Conservation (phyloP, 2,113 vertebrate genomes). For the Boleophthalmus pectinirostris region DNA sequence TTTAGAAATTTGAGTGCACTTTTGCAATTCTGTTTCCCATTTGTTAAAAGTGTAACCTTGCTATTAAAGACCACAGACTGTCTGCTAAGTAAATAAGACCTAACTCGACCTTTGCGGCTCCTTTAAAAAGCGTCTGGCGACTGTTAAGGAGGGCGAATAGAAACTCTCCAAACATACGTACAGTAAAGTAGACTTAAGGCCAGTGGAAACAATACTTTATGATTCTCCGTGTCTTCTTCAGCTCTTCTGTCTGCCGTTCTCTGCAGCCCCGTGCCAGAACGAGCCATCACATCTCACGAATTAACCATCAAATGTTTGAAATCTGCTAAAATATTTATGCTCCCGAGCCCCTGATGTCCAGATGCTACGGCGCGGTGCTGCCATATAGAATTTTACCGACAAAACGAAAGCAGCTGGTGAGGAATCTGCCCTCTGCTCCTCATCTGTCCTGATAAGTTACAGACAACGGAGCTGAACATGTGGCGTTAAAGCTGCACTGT, state of each 20-base stretch:
- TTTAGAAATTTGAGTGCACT: too few relatives aligned
- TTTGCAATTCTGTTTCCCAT: too few relatives aligned
- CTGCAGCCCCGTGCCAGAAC: constrained; percentile 26
- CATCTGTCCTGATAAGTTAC: constrained; percentile 56
- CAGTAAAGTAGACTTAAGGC: too few relatives aligned
- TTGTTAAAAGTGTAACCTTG: too few relatives aligned
- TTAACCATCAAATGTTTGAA: constrained; percentile 57
- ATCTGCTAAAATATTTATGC: constrained; percentile 56
- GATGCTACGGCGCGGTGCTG: constrained; percentile 17
- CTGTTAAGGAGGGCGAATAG: too few relatives aligned
- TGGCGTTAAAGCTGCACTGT: not conserved
- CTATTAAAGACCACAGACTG: too few relatives aligned
- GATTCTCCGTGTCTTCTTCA: constrained; percentile 17
- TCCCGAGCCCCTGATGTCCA: constrained; percentile 45
- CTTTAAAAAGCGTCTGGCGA: too few relatives aligned
- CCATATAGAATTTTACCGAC: constrained; percentile 32
- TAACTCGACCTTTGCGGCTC: too few relatives aligned
- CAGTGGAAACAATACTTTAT: not conserved
- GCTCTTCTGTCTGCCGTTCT: constrained; percentile 4
- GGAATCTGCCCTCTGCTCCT: constrained; percentile 44
- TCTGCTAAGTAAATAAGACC: too few relatives aligned
- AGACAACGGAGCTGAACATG: constrained; percentile 57
- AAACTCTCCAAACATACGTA: too few relatives aligned
- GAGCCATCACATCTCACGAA: constrained; percentile 44
- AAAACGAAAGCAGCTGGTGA: constrained; percentile 64